Evolutionary conservation across 2,797 vertebrate species (phyloP).

Genomic region (Fundulus diaphanus): DNA sequence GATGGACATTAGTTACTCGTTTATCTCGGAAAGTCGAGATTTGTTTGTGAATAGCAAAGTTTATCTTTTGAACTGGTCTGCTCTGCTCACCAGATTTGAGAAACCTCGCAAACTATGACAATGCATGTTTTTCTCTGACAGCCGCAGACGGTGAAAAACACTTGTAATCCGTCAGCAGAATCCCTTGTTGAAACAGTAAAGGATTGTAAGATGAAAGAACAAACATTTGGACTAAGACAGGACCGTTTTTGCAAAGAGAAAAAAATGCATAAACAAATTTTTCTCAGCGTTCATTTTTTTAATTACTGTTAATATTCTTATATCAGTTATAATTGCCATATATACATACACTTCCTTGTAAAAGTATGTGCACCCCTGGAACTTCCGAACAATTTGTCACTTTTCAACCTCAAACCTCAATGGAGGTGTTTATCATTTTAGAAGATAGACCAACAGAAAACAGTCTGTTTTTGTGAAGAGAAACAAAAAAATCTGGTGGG

Average conservation of each 20-base stretch:
- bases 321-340: not conserved
- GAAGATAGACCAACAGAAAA: not conserved
- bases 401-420: not conserved
- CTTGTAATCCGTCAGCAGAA: conserved; percentile 45
- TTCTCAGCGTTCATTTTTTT: not conserved
- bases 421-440: not conserved
- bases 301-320: not conserved
- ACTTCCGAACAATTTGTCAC: no score
- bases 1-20: conserved; percentile 34
- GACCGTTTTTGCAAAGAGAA: not conserved
- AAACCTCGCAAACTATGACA: conserved; percentile 49
- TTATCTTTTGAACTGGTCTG: conserved; percentile 31
- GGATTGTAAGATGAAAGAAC: conserved; percentile 6
- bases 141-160: conserved; percentile 8
- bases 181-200: conserved; percentile 46
- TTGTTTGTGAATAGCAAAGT: conserved; percentile 28
- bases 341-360: no score
- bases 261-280: not conserved
- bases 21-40: conserved; percentile 45
- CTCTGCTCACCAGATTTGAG: conserved; percentile 33
- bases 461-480: not conserved
- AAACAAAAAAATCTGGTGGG: not conserved
- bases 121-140: conserved; percentile 20
- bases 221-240: not conserved
- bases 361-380: no score